phyloP scores from a whole-genome alignment of 1,140 invertebrate species.

The Triops longicaudatus region DNA sequence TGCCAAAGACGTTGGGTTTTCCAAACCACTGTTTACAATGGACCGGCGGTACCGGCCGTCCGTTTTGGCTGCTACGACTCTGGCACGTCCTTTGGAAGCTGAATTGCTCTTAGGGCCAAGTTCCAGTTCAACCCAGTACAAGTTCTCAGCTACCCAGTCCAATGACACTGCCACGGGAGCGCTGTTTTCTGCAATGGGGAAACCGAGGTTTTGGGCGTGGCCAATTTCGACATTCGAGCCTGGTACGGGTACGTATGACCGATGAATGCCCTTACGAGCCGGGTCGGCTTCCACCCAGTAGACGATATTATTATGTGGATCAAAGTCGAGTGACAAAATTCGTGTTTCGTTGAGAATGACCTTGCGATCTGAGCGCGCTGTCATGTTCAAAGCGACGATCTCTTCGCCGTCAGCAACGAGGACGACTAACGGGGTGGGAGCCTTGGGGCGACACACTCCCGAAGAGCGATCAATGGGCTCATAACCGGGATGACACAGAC shows the following conservation, averaged over 20 bases:
- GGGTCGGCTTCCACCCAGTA: conserved; percentile 93
- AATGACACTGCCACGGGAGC: conserved; percentile 77
- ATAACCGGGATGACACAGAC: conserved; percentile 77
- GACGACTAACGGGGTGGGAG: conserved; percentile 12
- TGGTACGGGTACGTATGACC: conserved; percentile 71
- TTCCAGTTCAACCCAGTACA: conserved; percentile 90
- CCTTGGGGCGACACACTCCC: conserved; percentile 62
- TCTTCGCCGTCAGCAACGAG: conserved; percentile 36
- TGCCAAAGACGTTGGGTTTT: conserved; percentile 73
- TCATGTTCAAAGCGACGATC: conserved; percentile 33
- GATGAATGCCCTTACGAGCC: conserved; percentile 77
- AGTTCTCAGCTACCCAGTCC: conserved; percentile 84
- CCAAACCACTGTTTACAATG: conserved; percentile 53
- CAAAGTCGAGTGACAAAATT: conserved; percentile 80
- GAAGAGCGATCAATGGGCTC: conserved; percentile 59
- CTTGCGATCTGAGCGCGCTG: conserved; percentile 41
- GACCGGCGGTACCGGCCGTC: conserved; percentile 82
- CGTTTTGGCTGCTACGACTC: conserved; percentile 74
- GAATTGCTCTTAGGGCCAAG: conserved; percentile 39
- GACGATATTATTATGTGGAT: conserved; percentile 64
- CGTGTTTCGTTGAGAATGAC: conserved; percentile 73
- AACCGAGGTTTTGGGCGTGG: conserved; percentile 77
- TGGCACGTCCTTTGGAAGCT: conserved; percentile 48
- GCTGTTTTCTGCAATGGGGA: conserved; percentile 48
- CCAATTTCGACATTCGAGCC: conserved; percentile 57